Base-by-base conservation (phyloP, 2,888 invertebrate species). In the Saturnia japonica region DNA sequence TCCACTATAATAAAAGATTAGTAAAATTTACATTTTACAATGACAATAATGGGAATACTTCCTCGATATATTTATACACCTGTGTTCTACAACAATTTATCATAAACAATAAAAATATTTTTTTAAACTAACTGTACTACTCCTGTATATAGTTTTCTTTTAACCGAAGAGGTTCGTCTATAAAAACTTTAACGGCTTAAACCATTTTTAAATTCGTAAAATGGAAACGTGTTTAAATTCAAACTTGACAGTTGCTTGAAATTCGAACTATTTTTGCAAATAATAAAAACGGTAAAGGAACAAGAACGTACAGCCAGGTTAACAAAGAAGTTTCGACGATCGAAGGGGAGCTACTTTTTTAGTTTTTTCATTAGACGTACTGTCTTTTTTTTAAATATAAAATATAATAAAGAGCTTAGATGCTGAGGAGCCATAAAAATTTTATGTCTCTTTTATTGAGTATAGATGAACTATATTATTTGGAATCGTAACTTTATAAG, bases 211-310 rank as follows among this genome's bases (percentile, higher is more conserved):
- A 47, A 47, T 16, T 47, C 47, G 83, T 75, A 78, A 78, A 28
- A 25, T 6, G 75, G 76, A 80, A 85, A 87, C 85, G 76, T 81
- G 86, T 89, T 89, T 84, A 76, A 76, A 82, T 88, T 84, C 69
- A 82, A 86, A 84, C 72, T 80, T 72, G 76, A 88, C 88, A 90
- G 89, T 88, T 78, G 82, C 74, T 76, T 74, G 75, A 80, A 80
- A 78, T 85, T 81, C 51, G 71, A 75, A 74, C 71, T 74, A 78
- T 83, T 89, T 91, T 87, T 77, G 89, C 89, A 76, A 85, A 81
- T 83, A 81, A 85, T 80, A 84, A 83, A 28, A 14, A 82, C 81
- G 82, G 78, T 81, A 76, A 80, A 82, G 84, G 85, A 85, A 88
- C 83, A 82, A 82, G 80, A 80, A 80, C 80, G 80, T 80, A 76